Base-by-base conservation (phyloP, 1,140 invertebrate genomes). In the Argopecten irradians region DNA sequence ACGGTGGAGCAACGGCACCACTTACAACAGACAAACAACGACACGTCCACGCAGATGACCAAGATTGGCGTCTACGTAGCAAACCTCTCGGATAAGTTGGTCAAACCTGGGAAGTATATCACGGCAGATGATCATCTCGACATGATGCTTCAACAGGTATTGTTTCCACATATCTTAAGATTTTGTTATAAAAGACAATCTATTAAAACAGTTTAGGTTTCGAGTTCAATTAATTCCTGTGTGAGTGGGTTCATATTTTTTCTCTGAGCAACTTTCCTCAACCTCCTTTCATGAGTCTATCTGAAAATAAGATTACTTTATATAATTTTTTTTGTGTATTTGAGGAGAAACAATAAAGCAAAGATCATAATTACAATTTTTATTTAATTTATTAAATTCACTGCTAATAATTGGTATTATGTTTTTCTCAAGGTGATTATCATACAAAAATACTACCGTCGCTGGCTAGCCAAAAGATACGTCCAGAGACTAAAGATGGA, bases 1-100 rank as follows among this genome's bases (percentile, higher is more conserved):
- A 96, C 95, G 11, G 91, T 93, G 16, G 90, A 95, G 86, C 93
- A 94, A 86, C 89, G 92, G 87, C 92, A 95, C 41, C 43, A 90
- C 82, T 86, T 89, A 22, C 93, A 94, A 88, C 95, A 96, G 90
- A 96, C 95, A 0, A 92, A 92, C 33, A 94, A 95, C 46, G 93
- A 95, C 82, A 95, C 93, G 33, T 93, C 93, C 41, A 96, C 95
- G 22, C 95, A 96, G 92, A 96, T 96, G 95, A 95, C 95, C 36
- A 94, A 94, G 46, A 93, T 95, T 46, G 95, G 95, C 0, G 93
- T 95, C 0, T 96, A 92, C 89, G 92, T 96, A 0, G 93, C 93
- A 19, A 95, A 94, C 83, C 90, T 93, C 36, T 84, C 92, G 16
- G 95, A 95, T 89, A 95, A 94, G 87, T 85, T 95, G 16, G n/a